Conservation (phyloP, 2,888 invertebrate genomes). For the Altica lythri region DNA sequence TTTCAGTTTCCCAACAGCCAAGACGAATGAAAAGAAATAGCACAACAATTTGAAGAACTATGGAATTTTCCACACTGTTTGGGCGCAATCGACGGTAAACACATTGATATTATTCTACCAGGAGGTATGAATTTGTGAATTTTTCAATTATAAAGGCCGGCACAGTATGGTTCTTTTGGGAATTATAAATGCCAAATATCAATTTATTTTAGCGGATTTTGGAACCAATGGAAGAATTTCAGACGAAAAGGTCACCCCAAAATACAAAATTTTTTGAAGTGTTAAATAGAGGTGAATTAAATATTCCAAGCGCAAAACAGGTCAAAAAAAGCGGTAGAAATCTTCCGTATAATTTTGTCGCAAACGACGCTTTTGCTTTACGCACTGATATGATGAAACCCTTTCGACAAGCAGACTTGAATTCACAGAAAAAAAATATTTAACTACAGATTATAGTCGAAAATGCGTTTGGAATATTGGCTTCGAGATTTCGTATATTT, state of each 20-base stretch:
- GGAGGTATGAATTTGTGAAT: constrained; percentile 32
- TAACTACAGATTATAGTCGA: too few species aligned
- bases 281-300: constrained; percentile 16
- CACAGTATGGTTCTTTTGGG: constrained; percentile 13
- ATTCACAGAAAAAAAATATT: constrained; percentile 14
- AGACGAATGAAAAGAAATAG: constrained; percentile 17
- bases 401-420: constrained; percentile 19
- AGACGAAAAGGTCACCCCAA: constrained; percentile 40
- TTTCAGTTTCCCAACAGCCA: constrained; percentile 10
- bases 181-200: constrained; percentile 9
- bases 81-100: constrained; percentile 15
- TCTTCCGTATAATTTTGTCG: constrained; percentile 17
- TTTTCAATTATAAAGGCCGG: constrained; percentile 9
- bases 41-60: constrained; percentile 8
- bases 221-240: constrained; percentile 41
- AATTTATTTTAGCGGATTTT: constrained; percentile 39
- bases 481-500: constrained; percentile 20
- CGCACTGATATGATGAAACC: constrained; percentile 15
- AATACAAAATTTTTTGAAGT: constrained; percentile 34
- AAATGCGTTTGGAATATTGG: constrained; percentile 20
- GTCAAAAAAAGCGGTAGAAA: not conserved
- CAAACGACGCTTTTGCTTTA: constrained; percentile 16
- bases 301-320: not conserved
- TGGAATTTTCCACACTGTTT: constrained; percentile 16
- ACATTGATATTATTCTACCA: constrained; percentile 24